phyloP scores from a whole-genome alignment of 2,113 vertebrate species.

The Phylloscopus trochilus region DNA sequence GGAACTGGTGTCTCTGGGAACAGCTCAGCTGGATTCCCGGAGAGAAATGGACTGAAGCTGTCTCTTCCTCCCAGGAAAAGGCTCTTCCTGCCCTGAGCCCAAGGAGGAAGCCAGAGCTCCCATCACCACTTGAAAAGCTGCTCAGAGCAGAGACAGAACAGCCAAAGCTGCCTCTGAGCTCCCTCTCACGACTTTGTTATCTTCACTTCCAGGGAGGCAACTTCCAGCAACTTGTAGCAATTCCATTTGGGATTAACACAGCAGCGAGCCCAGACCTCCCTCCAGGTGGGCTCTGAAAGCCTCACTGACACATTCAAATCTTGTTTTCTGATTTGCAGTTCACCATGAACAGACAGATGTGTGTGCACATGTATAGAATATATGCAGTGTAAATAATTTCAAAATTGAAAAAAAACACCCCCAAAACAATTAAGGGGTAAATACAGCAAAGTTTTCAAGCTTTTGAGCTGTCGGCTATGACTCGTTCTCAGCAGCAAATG shows the following conservation, averaged over 20 bases:
- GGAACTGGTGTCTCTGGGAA: accelerated
- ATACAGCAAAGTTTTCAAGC: not conserved
- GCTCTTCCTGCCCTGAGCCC: not conserved
- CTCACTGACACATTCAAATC: not conserved
- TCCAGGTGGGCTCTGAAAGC: not conserved
- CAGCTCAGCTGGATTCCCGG: not conserved
- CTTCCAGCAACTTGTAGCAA: not conserved
- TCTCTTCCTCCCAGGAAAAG: not conserved
- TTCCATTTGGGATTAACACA: not conserved
- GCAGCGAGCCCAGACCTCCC: not conserved
- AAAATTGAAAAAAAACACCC: not conserved
- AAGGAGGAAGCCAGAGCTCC: not conserved
- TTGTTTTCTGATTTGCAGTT: not conserved
- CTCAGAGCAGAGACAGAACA: not conserved
- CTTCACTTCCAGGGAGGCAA: not conserved
- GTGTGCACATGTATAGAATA: not conserved
- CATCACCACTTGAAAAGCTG: not conserved
- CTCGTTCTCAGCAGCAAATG: not conserved
- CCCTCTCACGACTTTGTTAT: not conserved
- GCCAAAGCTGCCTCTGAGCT: not conserved
- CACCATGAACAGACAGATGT: not conserved
- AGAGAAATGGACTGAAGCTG: not conserved
- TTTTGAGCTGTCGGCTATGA: not conserved
- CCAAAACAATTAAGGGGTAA: not conserved
- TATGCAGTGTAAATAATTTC: too few species aligned